Percentiles rank a stretch among this genome's conserved stretches.
Evolutionary conservation across 2,797 vertebrate genomes (phyloP).

Genomic region (Peromyscus nudipes): DNA sequence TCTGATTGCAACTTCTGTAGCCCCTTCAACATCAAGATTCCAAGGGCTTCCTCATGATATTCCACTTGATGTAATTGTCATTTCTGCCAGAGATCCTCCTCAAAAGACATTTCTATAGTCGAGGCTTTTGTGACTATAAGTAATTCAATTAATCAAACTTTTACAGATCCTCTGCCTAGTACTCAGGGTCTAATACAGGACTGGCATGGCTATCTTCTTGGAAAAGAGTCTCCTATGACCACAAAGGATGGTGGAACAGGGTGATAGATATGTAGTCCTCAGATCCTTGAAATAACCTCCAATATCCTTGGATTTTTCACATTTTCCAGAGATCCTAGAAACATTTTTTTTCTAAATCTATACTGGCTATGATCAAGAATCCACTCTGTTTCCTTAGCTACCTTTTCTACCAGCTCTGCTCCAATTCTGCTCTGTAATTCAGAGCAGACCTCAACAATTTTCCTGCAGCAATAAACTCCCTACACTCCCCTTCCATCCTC

Average conservation of each 20-base stretch:
- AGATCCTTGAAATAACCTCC: not conserved
- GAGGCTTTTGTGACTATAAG: not conserved
- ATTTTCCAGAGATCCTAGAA: not conserved
- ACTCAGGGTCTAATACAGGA: not conserved
- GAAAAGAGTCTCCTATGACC: not conserved
- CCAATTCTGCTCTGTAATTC: not conserved
- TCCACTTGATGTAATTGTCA: not conserved
- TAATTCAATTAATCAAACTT: not conserved
- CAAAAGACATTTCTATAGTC: not conserved
- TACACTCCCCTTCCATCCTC: not conserved
- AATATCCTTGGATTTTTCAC: not conserved
- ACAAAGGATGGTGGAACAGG: accelerated
- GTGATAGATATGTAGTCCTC: accelerated
- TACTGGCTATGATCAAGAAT: not conserved
- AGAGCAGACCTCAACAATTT: not conserved
- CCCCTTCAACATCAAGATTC: not conserved
- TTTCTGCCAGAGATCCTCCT: not conserved
- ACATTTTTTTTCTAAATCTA: not conserved
- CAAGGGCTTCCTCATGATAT: not conserved
- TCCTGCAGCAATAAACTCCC: not conserved
- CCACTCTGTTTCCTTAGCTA: not conserved
- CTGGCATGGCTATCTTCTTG: not conserved
- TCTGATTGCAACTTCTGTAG: not conserved
- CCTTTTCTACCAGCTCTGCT: not conserved
- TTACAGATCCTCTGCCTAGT: not conserved